Evolutionary conservation across 2,113 vertebrate genomes (phyloP).

Genomic region (Nesogale talazaci): DNA sequence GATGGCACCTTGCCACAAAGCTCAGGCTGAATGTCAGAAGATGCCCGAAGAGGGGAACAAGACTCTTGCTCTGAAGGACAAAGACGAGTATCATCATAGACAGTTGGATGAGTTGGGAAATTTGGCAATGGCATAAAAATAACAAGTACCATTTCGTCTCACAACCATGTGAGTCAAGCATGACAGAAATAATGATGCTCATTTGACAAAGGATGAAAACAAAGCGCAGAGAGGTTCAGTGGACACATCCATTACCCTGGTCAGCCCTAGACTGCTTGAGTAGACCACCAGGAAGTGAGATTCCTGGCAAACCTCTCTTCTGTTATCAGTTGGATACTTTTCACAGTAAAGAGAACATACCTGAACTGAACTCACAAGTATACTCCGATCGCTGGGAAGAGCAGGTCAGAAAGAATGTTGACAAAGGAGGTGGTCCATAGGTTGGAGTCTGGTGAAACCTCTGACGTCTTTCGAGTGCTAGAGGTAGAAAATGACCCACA

Average conservation of each 20-base stretch:
- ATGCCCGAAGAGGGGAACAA: neutral
- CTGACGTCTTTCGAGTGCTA: neutral
- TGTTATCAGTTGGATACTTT: neutral
- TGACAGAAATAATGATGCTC: neutral
- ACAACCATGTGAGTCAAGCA: neutral
- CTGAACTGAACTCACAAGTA: neutral
- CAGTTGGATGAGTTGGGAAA: neutral
- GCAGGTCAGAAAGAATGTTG: neutral
- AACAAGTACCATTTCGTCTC: neutral
- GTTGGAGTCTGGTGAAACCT: neutral
- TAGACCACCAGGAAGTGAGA: neutral
- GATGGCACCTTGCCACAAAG: neutral
- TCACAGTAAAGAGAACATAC: neutral
- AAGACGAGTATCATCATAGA: neutral
- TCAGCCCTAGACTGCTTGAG: neutral
- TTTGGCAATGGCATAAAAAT: neutral
- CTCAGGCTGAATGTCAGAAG: neutral
- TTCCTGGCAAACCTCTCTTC: neutral
- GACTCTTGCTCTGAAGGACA: neutral
- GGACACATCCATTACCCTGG: neutral
- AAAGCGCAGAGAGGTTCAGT: neutral
- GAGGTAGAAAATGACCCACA: neutral
- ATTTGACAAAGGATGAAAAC: neutral
- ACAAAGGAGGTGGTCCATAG: neutral
- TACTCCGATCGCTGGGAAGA: neutral